These are phyloP conservation scores for Rhabdophis nuchalis DNA, from an alignment of 2,797 vertebrate genomes.

Conservation along the genomic window DNA sequence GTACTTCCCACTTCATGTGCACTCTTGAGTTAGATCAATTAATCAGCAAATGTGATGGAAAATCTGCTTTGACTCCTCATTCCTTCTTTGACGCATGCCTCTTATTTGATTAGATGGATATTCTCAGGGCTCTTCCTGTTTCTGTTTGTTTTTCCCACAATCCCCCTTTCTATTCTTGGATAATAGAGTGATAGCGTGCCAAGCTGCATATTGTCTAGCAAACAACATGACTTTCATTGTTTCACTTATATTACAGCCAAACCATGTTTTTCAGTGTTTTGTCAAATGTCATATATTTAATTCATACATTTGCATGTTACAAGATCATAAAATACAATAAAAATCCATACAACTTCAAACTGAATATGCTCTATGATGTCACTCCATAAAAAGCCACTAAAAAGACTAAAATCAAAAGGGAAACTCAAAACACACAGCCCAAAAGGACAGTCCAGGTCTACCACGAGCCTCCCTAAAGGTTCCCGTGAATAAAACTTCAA, in stretches of 20 bases:
- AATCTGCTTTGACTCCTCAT: neutral
- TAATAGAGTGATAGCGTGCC: neutral
- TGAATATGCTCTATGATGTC: neutral
- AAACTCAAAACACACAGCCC: neutral
- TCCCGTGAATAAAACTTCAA: neutral
- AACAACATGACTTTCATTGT: neutral
- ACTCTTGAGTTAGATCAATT: neutral
- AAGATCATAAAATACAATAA: neutral
- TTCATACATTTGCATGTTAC: neutral
- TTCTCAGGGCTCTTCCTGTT: neutral
- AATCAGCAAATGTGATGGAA: neutral
- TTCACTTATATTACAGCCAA: neutral
- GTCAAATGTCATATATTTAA: neutral
- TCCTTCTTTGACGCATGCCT: neutral
- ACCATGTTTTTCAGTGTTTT: neutral
- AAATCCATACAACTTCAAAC: neutral
- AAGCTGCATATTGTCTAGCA: neutral
- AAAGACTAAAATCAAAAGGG: neutral
- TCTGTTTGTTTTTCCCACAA: neutral
- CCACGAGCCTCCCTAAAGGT: neutral
- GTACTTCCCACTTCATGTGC: neutral
- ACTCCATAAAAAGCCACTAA: neutral
- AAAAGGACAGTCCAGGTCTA: neutral
- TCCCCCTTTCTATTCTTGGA: neutral
- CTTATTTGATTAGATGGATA: neutral